A percentile compares a stretch with the other conserved stretches of the same genome.
phyloP scores from a whole-genome alignment of 2,888 invertebrate species.

The Leptopilina myrica region DNA sequence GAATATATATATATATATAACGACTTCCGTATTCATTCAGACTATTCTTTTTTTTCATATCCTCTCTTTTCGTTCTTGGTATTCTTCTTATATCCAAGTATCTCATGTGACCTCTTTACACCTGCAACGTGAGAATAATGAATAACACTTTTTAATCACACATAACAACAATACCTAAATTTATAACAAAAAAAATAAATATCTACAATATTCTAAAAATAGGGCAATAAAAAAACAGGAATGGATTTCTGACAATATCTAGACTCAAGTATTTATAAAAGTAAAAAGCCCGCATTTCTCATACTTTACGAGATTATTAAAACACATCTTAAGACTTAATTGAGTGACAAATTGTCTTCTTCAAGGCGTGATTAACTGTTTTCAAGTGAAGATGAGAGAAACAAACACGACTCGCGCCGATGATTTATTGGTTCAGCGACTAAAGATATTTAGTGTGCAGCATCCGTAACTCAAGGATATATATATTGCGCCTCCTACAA shows the following conservation, averaged over 20 bases:
- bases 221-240: no score
- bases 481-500: not conserved
- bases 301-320: slow-evolving; percentile 14
- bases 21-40: not conserved
- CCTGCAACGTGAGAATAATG: no score
- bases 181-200: no score
- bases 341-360: slow-evolving; percentile 21
- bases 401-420: slow-evolving; percentile 3
- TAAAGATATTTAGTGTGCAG: slow-evolving; percentile 27
- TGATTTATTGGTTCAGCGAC: slow-evolving; percentile 17
- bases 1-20: not conserved
- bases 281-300: not conserved
- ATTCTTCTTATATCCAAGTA: no score
- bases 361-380: slow-evolving; percentile 30
- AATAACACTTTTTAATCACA: no score
- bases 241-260: no score
- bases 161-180: no score
- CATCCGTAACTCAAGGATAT: not conserved
- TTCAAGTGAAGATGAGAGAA: not conserved
- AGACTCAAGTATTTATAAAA: not conserved
- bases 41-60: no score
- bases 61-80: no score
- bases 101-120: no score
- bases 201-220: no score
- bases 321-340: slow-evolving; percentile 13